phyloP scores from a whole-genome alignment of 2,888 invertebrate species.

The Troides helena region DNA sequence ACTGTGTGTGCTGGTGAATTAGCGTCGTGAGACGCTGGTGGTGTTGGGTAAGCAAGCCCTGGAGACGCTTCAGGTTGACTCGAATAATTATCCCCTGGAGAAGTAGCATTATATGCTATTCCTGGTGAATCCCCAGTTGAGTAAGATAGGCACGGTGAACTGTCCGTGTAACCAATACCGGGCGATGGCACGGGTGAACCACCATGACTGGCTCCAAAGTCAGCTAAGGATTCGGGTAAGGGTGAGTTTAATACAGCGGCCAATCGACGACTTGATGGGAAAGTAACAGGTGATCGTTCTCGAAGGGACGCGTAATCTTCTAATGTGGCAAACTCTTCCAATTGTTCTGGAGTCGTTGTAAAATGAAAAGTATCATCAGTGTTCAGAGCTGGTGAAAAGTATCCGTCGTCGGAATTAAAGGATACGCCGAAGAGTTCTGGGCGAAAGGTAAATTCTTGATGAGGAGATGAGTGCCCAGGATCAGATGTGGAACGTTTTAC shows the following conservation, averaged over 20 bases:
- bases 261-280: constrained; percentile 85
- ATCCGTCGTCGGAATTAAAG: constrained; percentile 83
- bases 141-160: constrained; percentile 86
- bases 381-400: constrained; percentile 83
- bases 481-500: constrained; percentile 88
- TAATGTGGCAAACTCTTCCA: constrained; percentile 82
- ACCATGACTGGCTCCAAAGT: constrained; percentile 90
- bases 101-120: constrained; percentile 63
- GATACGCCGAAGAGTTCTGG: constrained; percentile 83
- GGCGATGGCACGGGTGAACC: constrained; percentile 78
- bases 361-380: constrained; percentile 86
- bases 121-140: constrained; percentile 83
- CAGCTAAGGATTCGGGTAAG: constrained; percentile 88
- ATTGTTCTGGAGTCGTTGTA: constrained; percentile 81
- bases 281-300: constrained; percentile 79
- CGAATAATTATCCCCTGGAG: constrained; percentile 67
- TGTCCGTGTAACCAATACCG: constrained; percentile 66
- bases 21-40: constrained; percentile 93
- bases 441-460: constrained; percentile 81
- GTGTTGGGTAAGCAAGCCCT: constrained; percentile 90
- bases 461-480: constrained; percentile 82
- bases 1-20: constrained; percentile 82
- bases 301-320: constrained; percentile 83
- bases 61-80: constrained; percentile 81
- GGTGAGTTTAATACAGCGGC: constrained; percentile 89